A percentile compares a stretch with the other conserved stretches of the same genome.
These are phyloP conservation scores for Sorex araneus DNA, from an alignment of 2,113 vertebrate species.

Conservation along the genomic window DNA sequence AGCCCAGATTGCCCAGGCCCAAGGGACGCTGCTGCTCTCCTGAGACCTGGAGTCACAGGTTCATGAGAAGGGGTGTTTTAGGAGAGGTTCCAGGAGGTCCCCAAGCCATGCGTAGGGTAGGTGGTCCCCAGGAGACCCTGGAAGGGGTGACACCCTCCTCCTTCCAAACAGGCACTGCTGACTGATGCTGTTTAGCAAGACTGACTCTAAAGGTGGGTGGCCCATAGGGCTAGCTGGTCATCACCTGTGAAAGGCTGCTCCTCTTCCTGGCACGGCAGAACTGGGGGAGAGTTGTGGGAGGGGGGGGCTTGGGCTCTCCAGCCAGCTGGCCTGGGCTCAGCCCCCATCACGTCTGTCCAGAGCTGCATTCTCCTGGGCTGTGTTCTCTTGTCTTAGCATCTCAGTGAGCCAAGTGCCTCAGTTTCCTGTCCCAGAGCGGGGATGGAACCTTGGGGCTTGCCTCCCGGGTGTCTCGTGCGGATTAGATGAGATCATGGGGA, in stretches of 20 bases:
- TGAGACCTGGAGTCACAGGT: neutral
- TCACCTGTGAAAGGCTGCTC: too few relatives aligned
- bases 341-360: neutral
- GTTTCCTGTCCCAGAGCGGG: constrained; percentile 23
- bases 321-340: neutral
- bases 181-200: too few relatives aligned
- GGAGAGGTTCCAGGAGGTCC: neutral
- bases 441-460: neutral
- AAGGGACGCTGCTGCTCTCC: neutral
- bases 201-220: too few relatives aligned
- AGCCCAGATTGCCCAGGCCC: neutral
- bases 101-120: neutral
- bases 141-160: too few relatives aligned
- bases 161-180: too few relatives aligned
- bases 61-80: neutral
- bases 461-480: neutral
- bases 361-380: neutral
- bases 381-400: neutral
- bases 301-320: neutral
- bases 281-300: neutral
- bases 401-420: neutral
- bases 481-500: neutral
- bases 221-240: too few relatives aligned
- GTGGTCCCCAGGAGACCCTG: too few relatives aligned
- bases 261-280: neutral